Evolutionary conservation across 2,888 invertebrate genomes (phyloP), one percentile per base, ranked within the genome.

Genomic region (Ormyrus labotus): DNA sequence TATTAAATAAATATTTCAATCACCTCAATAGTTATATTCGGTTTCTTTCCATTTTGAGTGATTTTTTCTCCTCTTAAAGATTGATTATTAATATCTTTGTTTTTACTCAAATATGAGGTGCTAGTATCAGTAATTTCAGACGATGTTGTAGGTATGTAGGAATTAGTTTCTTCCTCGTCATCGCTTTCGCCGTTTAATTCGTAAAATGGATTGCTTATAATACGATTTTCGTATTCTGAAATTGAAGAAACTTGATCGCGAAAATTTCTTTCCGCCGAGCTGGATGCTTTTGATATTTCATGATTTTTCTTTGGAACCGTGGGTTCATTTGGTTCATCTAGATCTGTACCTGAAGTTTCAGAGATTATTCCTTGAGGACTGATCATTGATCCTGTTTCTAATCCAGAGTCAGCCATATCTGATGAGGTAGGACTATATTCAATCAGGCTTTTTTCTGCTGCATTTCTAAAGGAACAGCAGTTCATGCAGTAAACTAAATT

Each of bases 351-450:
- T 2, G 89, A 90, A 80, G 88, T 89, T 74, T 91, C 91, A 10
- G 91, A 91, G 13, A 89, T 88, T 4, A 90, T 91, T 79, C 91
- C 91, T 78, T 90, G 89, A 13, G 91, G 90, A 87, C 91, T 91
- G 75, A 87, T 87, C 55, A 79, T 58, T 65, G 91, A 91, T 82
- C 89, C 90, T 75, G 91, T 90, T 82, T 91, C 91, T 80, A 91
- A 84, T 83, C 90, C 91, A 60, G 91, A 91, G 87, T 91, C 91
- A 83, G 91, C 91, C 90, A 91, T 91, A 79, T 90, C 89, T 81
- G 88, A 88, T 61, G 85, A 83, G 77, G 84, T 84, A 67, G 87
- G 86, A 81, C 86, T 89, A 77, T 58, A 71, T 50, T 68, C 75
- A 73, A 58, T 73, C 72, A 71, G 11, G 63, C 13, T 61, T 8